Conservation (phyloP, 1,140 invertebrate species). For the Agrilus planipennis region DNA sequence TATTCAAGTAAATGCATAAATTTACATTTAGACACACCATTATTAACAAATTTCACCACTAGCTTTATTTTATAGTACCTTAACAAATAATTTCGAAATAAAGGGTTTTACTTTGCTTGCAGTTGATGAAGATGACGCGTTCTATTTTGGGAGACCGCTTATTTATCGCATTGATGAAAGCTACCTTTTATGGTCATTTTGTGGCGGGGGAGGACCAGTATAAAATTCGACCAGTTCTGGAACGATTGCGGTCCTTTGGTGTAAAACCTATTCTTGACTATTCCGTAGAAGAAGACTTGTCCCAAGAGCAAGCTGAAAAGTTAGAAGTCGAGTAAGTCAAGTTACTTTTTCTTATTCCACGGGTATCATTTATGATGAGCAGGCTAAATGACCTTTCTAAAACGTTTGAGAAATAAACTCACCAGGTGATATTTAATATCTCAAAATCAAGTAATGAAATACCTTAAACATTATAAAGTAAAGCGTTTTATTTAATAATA, state of each 20-base stretch:
- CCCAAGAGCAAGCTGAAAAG: constrained; percentile 60
- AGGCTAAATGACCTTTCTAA: too few species aligned
- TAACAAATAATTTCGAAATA: too few species aligned
- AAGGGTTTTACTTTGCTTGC: constrained; percentile 35
- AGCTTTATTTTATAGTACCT: too few species aligned
- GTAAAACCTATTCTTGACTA: constrained; percentile 98
- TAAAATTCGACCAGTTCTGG: constrained; percentile 71
- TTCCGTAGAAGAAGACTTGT: constrained; percentile 94
- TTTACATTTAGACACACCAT: too few species aligned
- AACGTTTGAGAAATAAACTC: too few species aligned
- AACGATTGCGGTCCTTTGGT: constrained; percentile 82
- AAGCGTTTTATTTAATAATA: too few species aligned
- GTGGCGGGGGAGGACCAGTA: constrained; percentile 89
- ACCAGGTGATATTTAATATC: too few species aligned
- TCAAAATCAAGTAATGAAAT: too few species aligned
- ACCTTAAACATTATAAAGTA: too few species aligned
- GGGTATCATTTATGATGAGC: too few species aligned
- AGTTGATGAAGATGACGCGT: constrained; percentile 81
- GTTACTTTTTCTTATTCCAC: background rate
- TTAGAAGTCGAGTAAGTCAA: constrained; percentile 77
- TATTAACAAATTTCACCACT: too few species aligned
- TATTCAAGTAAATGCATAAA: too few species aligned
- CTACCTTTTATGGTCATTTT: constrained; percentile 97
- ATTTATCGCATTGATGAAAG: constrained; percentile 83
- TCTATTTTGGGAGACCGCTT: constrained; percentile 72